A percentile compares a stretch with the other conserved stretches of the same genome.
Conservation (phyloP, 2,888 invertebrate species). For the Dugesia japonica region DNA sequence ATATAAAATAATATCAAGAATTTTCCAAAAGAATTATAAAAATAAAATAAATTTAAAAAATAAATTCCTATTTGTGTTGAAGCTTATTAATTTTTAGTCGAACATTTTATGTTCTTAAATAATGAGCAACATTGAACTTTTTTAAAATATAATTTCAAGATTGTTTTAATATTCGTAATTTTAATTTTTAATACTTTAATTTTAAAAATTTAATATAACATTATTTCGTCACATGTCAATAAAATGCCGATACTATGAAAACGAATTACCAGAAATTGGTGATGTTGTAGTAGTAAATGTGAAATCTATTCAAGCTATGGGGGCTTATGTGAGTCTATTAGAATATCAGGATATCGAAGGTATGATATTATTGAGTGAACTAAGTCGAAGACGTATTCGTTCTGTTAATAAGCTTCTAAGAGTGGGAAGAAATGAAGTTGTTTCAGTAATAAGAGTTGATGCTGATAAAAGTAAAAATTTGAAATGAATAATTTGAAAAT, state of each 20-base stretch:
- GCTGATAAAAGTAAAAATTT: constrained; percentile 85
- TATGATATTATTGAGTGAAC: constrained; percentile 90
- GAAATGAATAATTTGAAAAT: too few relatives aligned
- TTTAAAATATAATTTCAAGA: too few relatives aligned
- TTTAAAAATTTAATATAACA: too few relatives aligned
- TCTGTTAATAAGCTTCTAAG: constrained; percentile 97
- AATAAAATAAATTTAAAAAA: too few relatives aligned
- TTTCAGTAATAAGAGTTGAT: constrained; percentile 93
- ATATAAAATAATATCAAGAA: too few relatives aligned
- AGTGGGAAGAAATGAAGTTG: constrained; percentile 93
- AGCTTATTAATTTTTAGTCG: too few relatives aligned
- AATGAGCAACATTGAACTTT: too few relatives aligned
- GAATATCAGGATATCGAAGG: constrained; percentile 96
- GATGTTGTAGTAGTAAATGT: constrained; percentile 99
- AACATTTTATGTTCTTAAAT: too few relatives aligned
- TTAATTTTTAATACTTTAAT: too few relatives aligned
- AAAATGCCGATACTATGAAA: constrained; percentile 84
- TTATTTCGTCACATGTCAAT: background rate
- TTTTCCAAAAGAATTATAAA: too few relatives aligned
- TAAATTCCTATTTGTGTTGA: too few relatives aligned
- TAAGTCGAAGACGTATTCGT: constrained; percentile 89
- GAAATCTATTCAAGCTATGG: constrained; percentile 92
- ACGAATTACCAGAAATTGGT: constrained; percentile 90
- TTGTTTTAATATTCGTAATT: constrained; percentile 1
- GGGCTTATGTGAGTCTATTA: constrained; percentile 86